A percentile compares a stretch with the other conserved stretches of the same genome.
Evolutionary conservation across 2,797 vertebrate species (phyloP).

Genomic region (Semotilus atromaculatus): DNA sequence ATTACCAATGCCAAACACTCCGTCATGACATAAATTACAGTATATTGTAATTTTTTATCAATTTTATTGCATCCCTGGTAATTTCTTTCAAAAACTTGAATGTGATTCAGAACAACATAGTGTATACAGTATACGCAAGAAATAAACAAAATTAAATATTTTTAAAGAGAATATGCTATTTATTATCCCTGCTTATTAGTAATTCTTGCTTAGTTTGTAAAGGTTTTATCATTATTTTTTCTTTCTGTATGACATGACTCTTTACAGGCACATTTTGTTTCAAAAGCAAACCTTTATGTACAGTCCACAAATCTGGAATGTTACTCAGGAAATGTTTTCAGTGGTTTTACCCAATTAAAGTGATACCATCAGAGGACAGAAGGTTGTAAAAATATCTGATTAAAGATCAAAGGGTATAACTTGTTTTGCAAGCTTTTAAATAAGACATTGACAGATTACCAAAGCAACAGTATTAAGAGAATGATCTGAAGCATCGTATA

Average conservation of each 20-base stretch:
- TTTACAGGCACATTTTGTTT: not conserved
- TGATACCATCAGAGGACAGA: conserved; percentile 33
- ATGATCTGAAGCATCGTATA: not conserved
- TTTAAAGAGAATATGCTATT: not conserved
- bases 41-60: too few relatives aligned
- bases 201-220: not conserved
- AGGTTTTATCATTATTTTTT: not conserved
- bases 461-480: not conserved
- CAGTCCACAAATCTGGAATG: not conserved
- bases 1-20: too few relatives aligned
- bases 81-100: too few relatives aligned
- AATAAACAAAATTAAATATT: not conserved
- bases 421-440: conserved; percentile 8
- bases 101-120: too few relatives aligned
- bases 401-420: conserved; percentile 41
- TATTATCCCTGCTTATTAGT: not conserved
- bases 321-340: conserved; percentile 35
- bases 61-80: too few relatives aligned
- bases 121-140: too few relatives aligned
- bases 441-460: conserved; percentile 2
- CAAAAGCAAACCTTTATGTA: conserved; percentile 4
- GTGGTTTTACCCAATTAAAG: conserved; percentile 33
- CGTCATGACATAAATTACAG: too few relatives aligned
- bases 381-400: conserved; percentile 27
- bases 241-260: not conserved